Conservation (phyloP, 2,888 invertebrate genomes). For the Chaetoderma sp. region DNA sequence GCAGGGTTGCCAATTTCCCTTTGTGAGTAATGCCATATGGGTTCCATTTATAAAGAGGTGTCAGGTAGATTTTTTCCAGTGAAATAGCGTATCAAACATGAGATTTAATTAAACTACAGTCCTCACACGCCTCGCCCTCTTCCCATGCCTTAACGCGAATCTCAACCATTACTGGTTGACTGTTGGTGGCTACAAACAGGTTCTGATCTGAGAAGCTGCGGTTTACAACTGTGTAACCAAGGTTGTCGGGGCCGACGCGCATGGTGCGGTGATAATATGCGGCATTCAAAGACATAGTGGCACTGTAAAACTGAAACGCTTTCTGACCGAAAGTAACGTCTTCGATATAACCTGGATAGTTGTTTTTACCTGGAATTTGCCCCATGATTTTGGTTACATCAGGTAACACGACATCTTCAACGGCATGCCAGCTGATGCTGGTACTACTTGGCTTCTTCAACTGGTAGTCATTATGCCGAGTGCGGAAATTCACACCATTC, state of each 20-base stretch:
- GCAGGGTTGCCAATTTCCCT: slow-evolving; percentile 7
- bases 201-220: too few relatives aligned
- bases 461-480: too few relatives aligned
- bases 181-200: slow-evolving; percentile 30
- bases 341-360: slow-evolving; percentile 36
- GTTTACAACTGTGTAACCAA: slow-evolving; percentile 24
- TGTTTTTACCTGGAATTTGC: slow-evolving; percentile 50
- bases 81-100: too few relatives aligned
- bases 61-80: background rate
- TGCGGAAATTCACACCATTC: slow-evolving; percentile 59
- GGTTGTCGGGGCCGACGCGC: too few relatives aligned
- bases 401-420: slow-evolving; percentile 55
- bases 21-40: background rate
- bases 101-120: background rate
- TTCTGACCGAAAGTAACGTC: slow-evolving; percentile 36
- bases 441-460: too few relatives aligned
- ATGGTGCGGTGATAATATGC: background rate
- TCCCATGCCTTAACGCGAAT: slow-evolving; percentile 14
- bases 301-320: slow-evolving; percentile 13
- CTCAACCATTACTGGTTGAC: slow-evolving; percentile 20
- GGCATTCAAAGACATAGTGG: slow-evolving; percentile 28
- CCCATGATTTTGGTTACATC: slow-evolving; percentile 48
- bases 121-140: background rate
- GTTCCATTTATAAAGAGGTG: background rate
- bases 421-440: slow-evolving; percentile 35